These are phyloP conservation scores for Celastrina argiolus DNA, from an alignment of 2,888 invertebrate genomes.

Conservation along the genomic window DNA sequence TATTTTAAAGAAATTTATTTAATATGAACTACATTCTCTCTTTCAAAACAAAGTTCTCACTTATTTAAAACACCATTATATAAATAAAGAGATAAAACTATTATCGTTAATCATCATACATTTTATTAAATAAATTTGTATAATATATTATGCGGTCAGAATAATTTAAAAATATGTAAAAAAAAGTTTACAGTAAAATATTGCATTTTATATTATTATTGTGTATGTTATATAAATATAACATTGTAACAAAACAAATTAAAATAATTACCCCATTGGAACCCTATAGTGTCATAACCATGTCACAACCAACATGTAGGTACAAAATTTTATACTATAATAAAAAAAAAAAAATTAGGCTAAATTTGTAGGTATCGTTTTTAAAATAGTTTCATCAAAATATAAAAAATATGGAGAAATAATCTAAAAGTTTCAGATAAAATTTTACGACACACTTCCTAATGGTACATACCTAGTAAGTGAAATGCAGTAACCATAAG, in stretches of 20 bases:
- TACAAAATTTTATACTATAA: constrained; percentile 31
- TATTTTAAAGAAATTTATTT: constrained; percentile 14
- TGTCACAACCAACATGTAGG: constrained; percentile 26
- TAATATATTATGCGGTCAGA: constrained; percentile 1
- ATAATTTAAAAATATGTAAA: constrained; percentile 3
- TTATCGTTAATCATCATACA: not conserved
- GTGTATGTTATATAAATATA: constrained; percentile 7
- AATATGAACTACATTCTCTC: not conserved
- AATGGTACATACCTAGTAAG: constrained; percentile 16
- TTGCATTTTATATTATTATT: not conserved
- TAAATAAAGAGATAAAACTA: not conserved
- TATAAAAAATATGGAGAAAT: constrained; percentile 35
- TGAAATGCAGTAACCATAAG: constrained; percentile 4
- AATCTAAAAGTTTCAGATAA: constrained; percentile 27
- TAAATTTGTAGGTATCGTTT: constrained; percentile 20
- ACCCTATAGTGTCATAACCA: not conserved
- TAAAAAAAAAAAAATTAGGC: constrained; percentile 19
- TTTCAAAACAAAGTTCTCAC: constrained; percentile 14
- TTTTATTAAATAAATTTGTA: not conserved
- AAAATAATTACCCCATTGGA: constrained; percentile 7
- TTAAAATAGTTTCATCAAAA: constrained; percentile 25
- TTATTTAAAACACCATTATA: not conserved
- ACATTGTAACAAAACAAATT: constrained; percentile 5
- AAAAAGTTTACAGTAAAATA: constrained; percentile 7
- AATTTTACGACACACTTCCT: constrained; percentile 24